These are phyloP conservation scores for Abscondita cerata DNA, from an alignment of 2,888 invertebrate species.

Conservation along the genomic window DNA sequence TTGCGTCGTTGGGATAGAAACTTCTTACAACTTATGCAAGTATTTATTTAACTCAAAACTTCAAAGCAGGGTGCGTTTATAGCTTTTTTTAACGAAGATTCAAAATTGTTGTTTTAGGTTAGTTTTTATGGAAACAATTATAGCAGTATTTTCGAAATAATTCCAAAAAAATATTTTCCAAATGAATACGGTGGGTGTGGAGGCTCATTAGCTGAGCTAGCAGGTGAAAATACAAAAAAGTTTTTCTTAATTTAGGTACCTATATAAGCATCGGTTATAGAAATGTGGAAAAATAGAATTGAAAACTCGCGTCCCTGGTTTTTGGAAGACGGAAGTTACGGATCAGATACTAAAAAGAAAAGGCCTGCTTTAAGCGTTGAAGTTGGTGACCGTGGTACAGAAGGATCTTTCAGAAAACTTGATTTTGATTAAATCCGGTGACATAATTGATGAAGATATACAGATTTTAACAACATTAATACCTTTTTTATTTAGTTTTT, in stretches of 20 bases:
- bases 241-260: no score
- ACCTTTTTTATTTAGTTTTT: no score
- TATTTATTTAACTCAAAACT: not conserved
- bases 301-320: not conserved
- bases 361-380: no score
- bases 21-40: not conserved
- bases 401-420: not conserved
- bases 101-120: not conserved
- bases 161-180: not conserved
- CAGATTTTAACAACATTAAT: no score
- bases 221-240: no score
- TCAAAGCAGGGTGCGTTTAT: not conserved
- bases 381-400: no score
- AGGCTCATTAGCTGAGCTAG: not conserved
- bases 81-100: not conserved
- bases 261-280: not conserved
- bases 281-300: not conserved
- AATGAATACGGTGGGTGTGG: not conserved
- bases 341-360: no score
- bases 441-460: no score
- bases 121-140: constrained; percentile 4
- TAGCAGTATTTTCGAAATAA: not conserved
- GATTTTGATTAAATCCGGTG: not conserved
- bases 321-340: constrained; percentile 2
- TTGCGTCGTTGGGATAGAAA: not conserved